Conservation (phyloP, 2,113 vertebrate species). For the Vombatus ursinus region DNA sequence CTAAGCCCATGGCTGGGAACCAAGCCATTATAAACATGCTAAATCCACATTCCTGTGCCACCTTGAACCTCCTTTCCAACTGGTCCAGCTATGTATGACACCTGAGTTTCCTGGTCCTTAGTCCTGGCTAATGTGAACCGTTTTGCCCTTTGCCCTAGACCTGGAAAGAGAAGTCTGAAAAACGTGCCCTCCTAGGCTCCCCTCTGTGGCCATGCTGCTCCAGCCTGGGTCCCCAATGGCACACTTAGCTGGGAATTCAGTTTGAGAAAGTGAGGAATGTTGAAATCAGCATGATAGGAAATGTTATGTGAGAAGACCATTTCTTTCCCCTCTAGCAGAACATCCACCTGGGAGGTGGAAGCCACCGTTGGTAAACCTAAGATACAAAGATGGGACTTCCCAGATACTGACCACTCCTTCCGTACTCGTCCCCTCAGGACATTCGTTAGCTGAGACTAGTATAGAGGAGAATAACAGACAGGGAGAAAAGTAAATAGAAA, state of each 20-base stretch:
- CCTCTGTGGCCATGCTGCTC: background rate
- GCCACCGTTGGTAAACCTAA: background rate
- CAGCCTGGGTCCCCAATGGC: background rate
- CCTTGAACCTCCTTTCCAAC: background rate
- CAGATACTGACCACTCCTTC: background rate
- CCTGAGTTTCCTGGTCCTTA: background rate
- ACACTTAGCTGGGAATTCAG: background rate
- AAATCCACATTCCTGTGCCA: background rate
- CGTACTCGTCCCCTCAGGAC: no score
- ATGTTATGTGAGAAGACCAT: background rate
- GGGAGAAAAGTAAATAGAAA: background rate
- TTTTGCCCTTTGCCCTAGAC: background rate
- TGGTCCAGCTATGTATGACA: background rate
- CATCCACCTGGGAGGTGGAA: background rate
- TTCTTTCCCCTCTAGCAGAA: background rate
- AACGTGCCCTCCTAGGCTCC: background rate
- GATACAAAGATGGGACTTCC: background rate
- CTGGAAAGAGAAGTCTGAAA: constrained; percentile 10
- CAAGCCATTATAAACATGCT: background rate
- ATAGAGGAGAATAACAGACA: background rate
- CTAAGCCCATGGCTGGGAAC: background rate
- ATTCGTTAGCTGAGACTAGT: background rate
- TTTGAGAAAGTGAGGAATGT: constrained; percentile 30
- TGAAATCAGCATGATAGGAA: constrained; percentile 36
- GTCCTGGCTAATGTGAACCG: background rate